Evolutionary conservation across 2,888 invertebrate species (phyloP).

Genomic region (Linnaemya vulpina): DNA sequence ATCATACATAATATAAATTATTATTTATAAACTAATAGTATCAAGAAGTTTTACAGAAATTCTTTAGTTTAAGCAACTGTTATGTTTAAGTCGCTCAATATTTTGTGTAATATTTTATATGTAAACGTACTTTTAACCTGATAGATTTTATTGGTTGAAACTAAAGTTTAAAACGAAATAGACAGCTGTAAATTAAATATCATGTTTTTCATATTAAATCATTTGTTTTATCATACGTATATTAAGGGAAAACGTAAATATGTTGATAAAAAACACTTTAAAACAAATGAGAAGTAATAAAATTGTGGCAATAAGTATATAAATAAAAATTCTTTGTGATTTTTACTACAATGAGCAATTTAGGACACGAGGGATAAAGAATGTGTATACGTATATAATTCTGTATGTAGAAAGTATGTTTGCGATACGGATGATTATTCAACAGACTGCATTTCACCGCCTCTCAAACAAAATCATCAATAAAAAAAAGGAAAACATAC

Average conservation of each 20-base stretch:
- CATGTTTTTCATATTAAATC: constrained; percentile 23
- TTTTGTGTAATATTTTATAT: constrained; percentile 68
- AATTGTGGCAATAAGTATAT: constrained; percentile 57
- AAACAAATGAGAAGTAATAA: constrained; percentile 1
- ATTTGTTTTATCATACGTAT: constrained; percentile 10
- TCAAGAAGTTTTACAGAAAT: constrained; percentile 37
- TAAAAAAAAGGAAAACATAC: no score
- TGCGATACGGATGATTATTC: no score
- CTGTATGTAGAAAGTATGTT: no score
- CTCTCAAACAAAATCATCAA: no score
- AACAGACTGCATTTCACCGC: no score
- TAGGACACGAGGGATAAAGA: no score
- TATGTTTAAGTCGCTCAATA: constrained; percentile 66
- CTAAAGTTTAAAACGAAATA: constrained; percentile 34
- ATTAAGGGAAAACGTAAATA: background rate
- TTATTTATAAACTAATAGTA: constrained; percentile 45
- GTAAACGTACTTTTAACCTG: constrained; percentile 29
- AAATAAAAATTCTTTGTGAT: background rate
- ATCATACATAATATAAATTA: constrained; percentile 27
- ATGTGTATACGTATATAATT: no score
- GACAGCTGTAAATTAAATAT: constrained; percentile 38
- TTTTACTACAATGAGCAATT: no score
- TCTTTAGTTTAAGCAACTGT: constrained; percentile 63
- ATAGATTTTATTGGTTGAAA: constrained; percentile 34
- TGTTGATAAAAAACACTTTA: constrained; percentile 1